Conservation (phyloP, 1,140 invertebrate species). For the Lepidurus packardi region DNA sequence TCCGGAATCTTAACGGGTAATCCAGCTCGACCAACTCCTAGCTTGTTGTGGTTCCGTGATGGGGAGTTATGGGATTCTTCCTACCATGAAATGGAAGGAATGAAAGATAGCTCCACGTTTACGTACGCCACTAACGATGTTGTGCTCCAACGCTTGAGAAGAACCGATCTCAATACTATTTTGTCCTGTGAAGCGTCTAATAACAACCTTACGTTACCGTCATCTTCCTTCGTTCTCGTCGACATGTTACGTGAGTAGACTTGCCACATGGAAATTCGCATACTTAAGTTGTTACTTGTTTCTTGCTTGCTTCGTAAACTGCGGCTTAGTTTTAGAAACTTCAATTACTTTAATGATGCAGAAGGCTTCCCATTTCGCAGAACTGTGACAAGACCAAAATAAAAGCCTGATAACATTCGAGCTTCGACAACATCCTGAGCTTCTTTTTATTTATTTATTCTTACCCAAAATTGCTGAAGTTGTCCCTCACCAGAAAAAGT, state of each 20-base stretch:
- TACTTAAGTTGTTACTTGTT: not conserved
- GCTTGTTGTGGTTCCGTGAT: constrained; percentile 32
- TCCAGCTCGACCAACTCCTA: constrained; percentile 23
- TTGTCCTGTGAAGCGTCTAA: constrained; percentile 34
- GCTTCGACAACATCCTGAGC: too few species aligned
- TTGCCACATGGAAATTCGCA: not conserved
- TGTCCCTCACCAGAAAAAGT: too few species aligned
- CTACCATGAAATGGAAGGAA: constrained; percentile 25
- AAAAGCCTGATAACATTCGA: too few species aligned
- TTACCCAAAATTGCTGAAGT: too few species aligned
- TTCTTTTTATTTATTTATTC: too few species aligned
- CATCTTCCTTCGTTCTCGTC: constrained; percentile 32
- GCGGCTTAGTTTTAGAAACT: too few species aligned
- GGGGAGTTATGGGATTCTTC: constrained; percentile 33
- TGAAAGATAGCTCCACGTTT: constrained; percentile 12
- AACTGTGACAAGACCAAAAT: too few species aligned
- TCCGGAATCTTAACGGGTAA: not conserved
- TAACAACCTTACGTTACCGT: constrained; percentile 31
- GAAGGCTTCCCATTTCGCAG: too few species aligned
- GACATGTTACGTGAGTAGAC: constrained; percentile 32
- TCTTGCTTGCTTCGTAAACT: too few species aligned
- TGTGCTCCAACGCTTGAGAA: constrained; percentile 25
- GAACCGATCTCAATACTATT: constrained; percentile 32
- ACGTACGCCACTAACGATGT: constrained; percentile 26
- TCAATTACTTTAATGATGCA: too few species aligned